phyloP scores from a whole-genome alignment of 2,888 invertebrate genomes.

The Gymnosoma rotundatum region DNA sequence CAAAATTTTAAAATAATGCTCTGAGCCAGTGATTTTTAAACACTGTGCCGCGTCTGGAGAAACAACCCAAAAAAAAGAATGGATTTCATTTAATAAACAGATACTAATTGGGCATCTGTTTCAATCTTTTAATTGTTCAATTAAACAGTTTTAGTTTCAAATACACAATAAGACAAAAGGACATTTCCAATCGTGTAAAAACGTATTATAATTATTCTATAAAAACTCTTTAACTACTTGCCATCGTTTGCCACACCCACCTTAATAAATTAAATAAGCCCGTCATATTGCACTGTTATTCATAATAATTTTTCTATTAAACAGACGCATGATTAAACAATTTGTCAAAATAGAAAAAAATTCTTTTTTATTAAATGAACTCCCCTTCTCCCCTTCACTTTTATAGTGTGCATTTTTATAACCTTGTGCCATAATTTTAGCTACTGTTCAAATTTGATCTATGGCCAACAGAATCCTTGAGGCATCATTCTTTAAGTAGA shows the following conservation, averaged over 20 bases:
- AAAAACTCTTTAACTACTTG: conserved; percentile 9
- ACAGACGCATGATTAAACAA: conserved; percentile 69
- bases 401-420: not conserved
- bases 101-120: no score
- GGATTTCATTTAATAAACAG: no score
- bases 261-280: conserved; percentile 8
- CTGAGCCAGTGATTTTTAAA: no score
- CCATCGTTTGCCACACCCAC: conserved; percentile 20
- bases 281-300: conserved; percentile 40
- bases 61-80: no score
- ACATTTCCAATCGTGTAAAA: not conserved
- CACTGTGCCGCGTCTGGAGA: no score
- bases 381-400: not conserved
- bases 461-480: conserved; percentile 65
- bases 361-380: conserved; percentile 29
- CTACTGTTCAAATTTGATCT: conserved; percentile 46
- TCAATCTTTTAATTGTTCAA: no score
- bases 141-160: no score
- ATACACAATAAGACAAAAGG: no score
- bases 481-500: conserved; percentile 65
- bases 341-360: conserved; percentile 66
- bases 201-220: conserved; percentile 17
- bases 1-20: no score
- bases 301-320: conserved; percentile 63
- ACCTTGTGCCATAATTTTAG: not conserved